Evolutionary conservation across 1,140 invertebrate species (phyloP), one percentile per base, ranked within the genome.

Genomic region (Coptotermes formosanus): DNA sequence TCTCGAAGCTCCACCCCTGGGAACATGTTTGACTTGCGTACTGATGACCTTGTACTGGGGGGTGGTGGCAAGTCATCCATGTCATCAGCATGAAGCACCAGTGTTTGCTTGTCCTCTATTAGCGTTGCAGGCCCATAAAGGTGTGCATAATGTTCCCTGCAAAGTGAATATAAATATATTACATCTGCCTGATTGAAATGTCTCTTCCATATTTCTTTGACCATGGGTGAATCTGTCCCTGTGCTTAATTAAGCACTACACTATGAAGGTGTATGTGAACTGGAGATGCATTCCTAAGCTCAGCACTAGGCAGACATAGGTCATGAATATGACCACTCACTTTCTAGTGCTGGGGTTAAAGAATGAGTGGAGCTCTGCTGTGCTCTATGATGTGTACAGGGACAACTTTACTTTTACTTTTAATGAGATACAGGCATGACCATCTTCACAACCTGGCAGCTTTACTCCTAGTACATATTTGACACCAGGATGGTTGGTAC

Each of bases 141-240:
- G 84, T 92, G 91, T 44, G 90, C 90, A 85, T 89, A 92, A 86
- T 92, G 91, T 85, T 92, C 90, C 43, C 91, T 92, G 85, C 30
- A 75, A 82, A 86, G 48, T 30, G 48, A 14, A 86, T 32, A 85
- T 52, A 82, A 43, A 64, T 11, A 52, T 48, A 48, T 48, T 16
- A 48, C 16, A 48, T 48, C 16, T 48, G 48, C 48, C 48, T 48
- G 16, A 48, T 48, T 48, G 9, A 12, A 48, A 48, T 16, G 48
- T 48, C 9, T 16, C 0, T 48, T 48, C 16, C 9, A 48, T 48
- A 16, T 48, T 48, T 48, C 48, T 48, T 16, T 48, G 16, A 11
- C 48, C 9, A 48, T 16, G 32, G 43, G 82, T 38, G 38, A 38
- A 38, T 2, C 38, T 38, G 38, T 38, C 38, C 38, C 38, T 38